Evolutionary conservation across 2,113 vertebrate genomes (phyloP), one percentile per base, ranked within the genome.

Genomic region (Tamias sibiricus): DNA sequence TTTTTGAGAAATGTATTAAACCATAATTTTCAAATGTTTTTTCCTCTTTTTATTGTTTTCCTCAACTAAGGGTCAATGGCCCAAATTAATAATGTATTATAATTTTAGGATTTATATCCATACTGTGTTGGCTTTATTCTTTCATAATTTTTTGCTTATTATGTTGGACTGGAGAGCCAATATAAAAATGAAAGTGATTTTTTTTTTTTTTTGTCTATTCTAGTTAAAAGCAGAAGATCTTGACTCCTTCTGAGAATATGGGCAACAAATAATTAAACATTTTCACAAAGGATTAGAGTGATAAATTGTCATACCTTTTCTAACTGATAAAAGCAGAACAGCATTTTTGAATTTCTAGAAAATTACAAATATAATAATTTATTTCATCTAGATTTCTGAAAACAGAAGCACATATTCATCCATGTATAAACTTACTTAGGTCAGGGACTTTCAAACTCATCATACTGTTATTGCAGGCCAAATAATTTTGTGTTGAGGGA

Each of bases 221-320:
- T 32, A 88, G 11, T 1, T n/a, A 94, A 74, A 98, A 87, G 40
- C 91, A 92, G 79, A 91, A 30, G 52, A 32, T 40, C 91, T 96
- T 97, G 85, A 93, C 44, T 86, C 72, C 62, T 96, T 95, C 95
- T 93, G 90, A 97, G 94, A 98, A 98, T 97, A 98, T 77, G 97
- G 95, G 83, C 88, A 96, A 91, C 59, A 1, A 87, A 28, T 94
- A 72, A 9, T 97, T 69, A 42, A 91, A 79, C 71, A 80, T 97
- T 96, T 97, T 96, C 87, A 89, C 87, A 96, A 88, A 95, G 96
- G 89, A 40, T 72, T 32, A 0, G 4, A 74, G 80, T 62, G 94
- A 87, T 71, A 49, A 62, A 76, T 90, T 95, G 64, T 84, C 79
- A 66, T 1, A 64, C 74, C 1, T 74, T 97, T 95, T 96, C 24